phyloP scores from a whole-genome alignment of 2,797 vertebrate species.

The Urosaurus nigricauda region DNA sequence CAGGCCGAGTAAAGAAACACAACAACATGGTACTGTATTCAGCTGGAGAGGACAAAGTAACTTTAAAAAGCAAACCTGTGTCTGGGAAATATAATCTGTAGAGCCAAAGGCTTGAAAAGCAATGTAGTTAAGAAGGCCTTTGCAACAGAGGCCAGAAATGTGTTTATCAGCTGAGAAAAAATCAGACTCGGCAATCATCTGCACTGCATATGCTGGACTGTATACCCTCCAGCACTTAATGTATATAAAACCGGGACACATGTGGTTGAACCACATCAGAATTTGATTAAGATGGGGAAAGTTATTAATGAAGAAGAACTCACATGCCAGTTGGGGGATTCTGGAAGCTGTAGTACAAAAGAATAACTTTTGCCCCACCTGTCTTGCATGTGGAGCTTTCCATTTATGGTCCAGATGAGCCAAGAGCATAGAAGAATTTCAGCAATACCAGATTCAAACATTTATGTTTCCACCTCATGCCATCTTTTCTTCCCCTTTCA shows the following conservation, averaged over 20 bases:
- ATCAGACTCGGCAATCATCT: not conserved
- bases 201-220: too few relatives aligned
- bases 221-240: too few relatives aligned
- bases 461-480: constrained; percentile 15
- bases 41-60: constrained; percentile 72
- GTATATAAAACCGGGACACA: too few relatives aligned
- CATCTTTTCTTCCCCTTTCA: constrained; percentile 72
- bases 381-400: too few relatives aligned
- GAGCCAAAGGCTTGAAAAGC: constrained; percentile 27
- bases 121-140: constrained; percentile 1
- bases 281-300: too few relatives aligned
- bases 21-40: constrained; percentile 79
- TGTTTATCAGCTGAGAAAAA: not conserved
- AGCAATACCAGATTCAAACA: not conserved
- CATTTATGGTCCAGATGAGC: constrained; percentile 21
- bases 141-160: not conserved
- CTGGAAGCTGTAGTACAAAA: too few relatives aligned
- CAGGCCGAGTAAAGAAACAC: constrained; percentile 66
- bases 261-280: too few relatives aligned
- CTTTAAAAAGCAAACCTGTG: constrained; percentile 60
- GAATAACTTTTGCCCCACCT: too few relatives aligned
- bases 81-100: constrained; percentile 47
- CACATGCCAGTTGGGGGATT: too few relatives aligned
- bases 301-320: too few relatives aligned
- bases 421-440: constrained; percentile 2